Evolutionary conservation across 2,113 vertebrate species (phyloP).

Genomic region (Ochotona curzoniae): DNA sequence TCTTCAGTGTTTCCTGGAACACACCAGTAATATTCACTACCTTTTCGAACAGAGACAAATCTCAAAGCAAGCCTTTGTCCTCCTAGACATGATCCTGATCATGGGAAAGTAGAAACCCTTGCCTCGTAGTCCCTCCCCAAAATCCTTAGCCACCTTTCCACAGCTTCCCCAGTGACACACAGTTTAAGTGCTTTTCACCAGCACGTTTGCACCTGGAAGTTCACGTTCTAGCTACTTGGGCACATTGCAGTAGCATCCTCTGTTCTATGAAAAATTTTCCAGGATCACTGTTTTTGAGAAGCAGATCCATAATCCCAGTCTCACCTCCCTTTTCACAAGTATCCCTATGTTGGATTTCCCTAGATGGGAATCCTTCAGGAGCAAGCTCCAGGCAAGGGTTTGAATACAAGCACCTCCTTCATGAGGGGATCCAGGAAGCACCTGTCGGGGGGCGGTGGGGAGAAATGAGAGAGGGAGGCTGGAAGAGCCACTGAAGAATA

Average conservation of each 20-base stretch:
- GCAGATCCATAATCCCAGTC: not conserved
- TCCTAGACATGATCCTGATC: constrained; percentile 62
- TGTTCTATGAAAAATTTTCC: not conserved
- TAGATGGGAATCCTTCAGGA: not conserved
- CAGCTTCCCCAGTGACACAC: not conserved
- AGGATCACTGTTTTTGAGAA: not conserved
- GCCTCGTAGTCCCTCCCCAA: not conserved
- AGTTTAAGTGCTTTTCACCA: constrained; percentile 26
- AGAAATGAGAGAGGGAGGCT: not conserved
- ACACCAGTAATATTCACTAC: constrained; percentile 67
- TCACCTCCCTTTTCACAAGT: not conserved
- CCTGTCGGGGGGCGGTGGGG: not conserved
- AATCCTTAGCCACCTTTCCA: not conserved
- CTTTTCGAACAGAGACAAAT: constrained; percentile 78
- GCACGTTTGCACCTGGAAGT: not conserved
- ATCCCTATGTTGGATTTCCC: not conserved
- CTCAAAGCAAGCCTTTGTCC: constrained; percentile 73
- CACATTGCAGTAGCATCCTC: not conserved
- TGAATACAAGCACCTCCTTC: not conserved
- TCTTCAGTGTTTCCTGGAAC: constrained; percentile 71
- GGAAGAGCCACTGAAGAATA: not conserved
- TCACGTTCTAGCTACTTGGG: not conserved
- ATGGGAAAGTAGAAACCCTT: constrained; percentile 53
- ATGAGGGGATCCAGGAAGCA: not conserved
- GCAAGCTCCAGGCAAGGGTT: not conserved